A percentile compares a stretch with the other conserved stretches of the same genome.
phyloP scores from a whole-genome alignment of 2,797 vertebrate species.

The Heterohyrax brucei region DNA sequence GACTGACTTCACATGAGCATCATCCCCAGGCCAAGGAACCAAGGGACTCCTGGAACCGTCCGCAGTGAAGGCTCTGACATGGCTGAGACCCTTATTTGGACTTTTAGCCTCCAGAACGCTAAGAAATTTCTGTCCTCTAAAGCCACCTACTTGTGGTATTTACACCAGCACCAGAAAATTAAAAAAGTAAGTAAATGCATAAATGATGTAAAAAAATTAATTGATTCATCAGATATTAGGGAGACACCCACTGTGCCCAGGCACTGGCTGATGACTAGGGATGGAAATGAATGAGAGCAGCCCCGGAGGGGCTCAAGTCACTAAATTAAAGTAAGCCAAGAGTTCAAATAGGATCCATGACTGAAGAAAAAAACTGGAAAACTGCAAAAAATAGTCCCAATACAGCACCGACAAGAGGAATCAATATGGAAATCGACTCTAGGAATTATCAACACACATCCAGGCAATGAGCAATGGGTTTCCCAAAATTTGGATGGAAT shows the following conservation, averaged over 20 bases:
- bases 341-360: neutral
- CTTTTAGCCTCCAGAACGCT: too few species aligned
- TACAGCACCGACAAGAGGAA: neutral
- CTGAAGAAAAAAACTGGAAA: slow-evolving; percentile 19
- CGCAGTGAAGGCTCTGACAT: too few species aligned
- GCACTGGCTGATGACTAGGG: neutral
- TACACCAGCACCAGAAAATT: too few species aligned
- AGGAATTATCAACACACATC: neutral
- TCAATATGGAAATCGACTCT: slow-evolving; percentile 10
- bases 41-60: too few species aligned
- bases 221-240: neutral
- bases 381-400: neutral
- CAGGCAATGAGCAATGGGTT: neutral
- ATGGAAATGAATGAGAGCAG: neutral
- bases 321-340: slow-evolving; percentile 8
- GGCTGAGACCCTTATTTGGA: too few species aligned
- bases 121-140: too few species aligned
- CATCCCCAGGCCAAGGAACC: too few species aligned
- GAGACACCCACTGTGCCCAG: neutral
- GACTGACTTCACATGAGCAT: too few species aligned
- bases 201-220: neutral
- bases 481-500: neutral
- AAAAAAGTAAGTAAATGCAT: neutral
- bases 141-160: too few species aligned
- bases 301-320: neutral